Evolutionary conservation across 1,140 invertebrate genomes (phyloP), one percentile per base, ranked within the genome.

Genomic region (Phymorhynchus buccinoides): DNA sequence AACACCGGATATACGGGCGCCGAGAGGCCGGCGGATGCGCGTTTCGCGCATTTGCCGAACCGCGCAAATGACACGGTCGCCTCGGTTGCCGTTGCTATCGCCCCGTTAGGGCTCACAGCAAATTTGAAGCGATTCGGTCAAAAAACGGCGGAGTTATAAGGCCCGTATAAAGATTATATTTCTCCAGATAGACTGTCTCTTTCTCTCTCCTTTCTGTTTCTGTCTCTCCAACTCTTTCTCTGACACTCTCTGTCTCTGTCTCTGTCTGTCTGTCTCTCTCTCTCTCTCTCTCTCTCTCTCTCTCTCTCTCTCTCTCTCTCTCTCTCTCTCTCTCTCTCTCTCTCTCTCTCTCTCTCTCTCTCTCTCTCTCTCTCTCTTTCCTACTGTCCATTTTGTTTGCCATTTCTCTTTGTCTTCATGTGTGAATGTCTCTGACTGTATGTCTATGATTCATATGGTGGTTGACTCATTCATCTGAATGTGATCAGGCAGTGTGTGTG

Each of bases 401-500:
- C 7, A 7, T 30, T 9, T 66, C 18, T 27, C 7, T 6, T 7
- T 66, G 62, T 27, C 7, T 14, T 22, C n/a, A 6, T 14, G 62
- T 71, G 68, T 71, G 66, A 35, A 32, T 71, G n/a, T 71, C 2
- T 71, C 1, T 71, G 68, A 1, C 30, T 71, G 30, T 35, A 2
- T 71, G 68, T 71, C 30, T 9, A n/a, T 14, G 18, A n/a, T 66
- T 66, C 18, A 35, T 75, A 42, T 66, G 4, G 1, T 86, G 3
- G n/a, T n/a, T n/a, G 48, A 83, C 68, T 85, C 27, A 79, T 71
- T 12, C 35, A 18, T 71, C 14, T 71, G 68, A 14, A 37, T 66
- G 14, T 14, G 27, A n/a, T 22, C n/a, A 30, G 7, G 27, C n/a
- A 35, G 32, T 14, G 41, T 42, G 44, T n/a, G 77, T 44, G 77